A percentile compares a stretch with the other conserved stretches of the same genome.
phyloP scores from a whole-genome alignment of 2,888 invertebrate species.

The Minunthozetes semirufus region DNA sequence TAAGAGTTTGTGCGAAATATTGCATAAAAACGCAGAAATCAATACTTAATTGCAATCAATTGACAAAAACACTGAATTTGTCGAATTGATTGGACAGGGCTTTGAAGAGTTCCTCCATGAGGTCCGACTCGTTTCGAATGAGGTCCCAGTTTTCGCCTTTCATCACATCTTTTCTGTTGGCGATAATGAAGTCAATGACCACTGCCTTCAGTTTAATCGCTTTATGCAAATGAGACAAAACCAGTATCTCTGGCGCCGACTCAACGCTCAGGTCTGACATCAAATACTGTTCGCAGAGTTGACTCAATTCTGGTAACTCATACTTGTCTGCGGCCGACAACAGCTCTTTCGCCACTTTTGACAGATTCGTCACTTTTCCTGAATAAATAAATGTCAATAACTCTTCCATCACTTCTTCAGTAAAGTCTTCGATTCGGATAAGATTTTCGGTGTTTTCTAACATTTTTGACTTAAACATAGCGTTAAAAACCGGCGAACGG shows the following conservation, averaged over 20 bases:
- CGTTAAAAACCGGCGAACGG: background rate
- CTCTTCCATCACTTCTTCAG: background rate
- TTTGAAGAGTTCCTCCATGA: constrained; percentile 11
- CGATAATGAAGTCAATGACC: background rate
- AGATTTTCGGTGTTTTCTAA: background rate
- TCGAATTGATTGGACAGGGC: constrained; percentile 16
- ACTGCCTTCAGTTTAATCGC: constrained; percentile 4
- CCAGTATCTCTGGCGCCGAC: background rate
- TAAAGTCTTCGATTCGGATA: background rate
- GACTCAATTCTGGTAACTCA: background rate
- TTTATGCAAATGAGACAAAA: constrained; percentile 5
- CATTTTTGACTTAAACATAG: background rate
- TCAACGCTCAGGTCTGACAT: background rate
- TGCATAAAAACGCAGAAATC: too few relatives aligned
- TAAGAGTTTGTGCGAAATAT: too few relatives aligned
- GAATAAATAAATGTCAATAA: background rate
- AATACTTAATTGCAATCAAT: background rate
- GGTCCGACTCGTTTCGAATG: background rate
- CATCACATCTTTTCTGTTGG: background rate
- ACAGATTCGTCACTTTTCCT: constrained; percentile 1
- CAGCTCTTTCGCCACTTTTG: constrained; percentile 23
- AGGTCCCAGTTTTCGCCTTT: background rate
- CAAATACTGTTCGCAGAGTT: background rate
- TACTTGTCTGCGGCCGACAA: constrained; percentile 26
- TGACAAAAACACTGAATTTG: background rate